Percentiles rank a stretch among this genome's conserved stretches.
Evolutionary conservation across 2,113 vertebrate genomes (phyloP).

Genomic region (Prietella phreatophila): DNA sequence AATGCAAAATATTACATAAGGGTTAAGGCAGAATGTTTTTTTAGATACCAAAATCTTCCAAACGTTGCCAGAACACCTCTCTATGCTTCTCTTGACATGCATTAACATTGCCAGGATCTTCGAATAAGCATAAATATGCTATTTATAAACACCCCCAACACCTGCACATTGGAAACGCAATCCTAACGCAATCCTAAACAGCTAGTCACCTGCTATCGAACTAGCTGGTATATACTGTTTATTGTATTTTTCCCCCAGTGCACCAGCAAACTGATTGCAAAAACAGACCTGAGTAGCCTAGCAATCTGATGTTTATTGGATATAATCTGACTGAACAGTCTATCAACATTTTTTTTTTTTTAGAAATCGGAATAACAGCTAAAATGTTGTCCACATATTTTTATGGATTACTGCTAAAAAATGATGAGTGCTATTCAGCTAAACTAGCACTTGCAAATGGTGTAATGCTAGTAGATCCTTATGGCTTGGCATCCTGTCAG

Average conservation of each 20-base stretch:
- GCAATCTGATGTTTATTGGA: neutral
- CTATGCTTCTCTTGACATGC: neutral
- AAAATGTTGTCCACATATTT: neutral
- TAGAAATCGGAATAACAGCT: neutral
- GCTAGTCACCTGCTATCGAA: neutral
- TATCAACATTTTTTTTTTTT: neutral
- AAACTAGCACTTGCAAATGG: neutral
- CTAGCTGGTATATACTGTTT: neutral
- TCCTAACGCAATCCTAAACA: neutral
- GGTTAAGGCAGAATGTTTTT: neutral
- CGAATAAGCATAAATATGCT: neutral
- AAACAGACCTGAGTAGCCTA: neutral
- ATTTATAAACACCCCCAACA: neutral
- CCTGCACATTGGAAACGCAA: neutral
- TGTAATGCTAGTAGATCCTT: neutral
- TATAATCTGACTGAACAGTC: neutral
- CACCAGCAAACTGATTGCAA: neutral
- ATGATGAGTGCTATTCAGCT: neutral
- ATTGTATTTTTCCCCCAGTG: neutral
- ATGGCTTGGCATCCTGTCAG: neutral
- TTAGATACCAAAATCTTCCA: neutral
- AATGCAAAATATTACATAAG: conserved; percentile 26
- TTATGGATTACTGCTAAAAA: neutral
- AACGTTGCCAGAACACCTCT: neutral
- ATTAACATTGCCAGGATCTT: neutral